Conservation (phyloP, 1,140 invertebrate genomes). For the Ooceraea biroi region DNA sequence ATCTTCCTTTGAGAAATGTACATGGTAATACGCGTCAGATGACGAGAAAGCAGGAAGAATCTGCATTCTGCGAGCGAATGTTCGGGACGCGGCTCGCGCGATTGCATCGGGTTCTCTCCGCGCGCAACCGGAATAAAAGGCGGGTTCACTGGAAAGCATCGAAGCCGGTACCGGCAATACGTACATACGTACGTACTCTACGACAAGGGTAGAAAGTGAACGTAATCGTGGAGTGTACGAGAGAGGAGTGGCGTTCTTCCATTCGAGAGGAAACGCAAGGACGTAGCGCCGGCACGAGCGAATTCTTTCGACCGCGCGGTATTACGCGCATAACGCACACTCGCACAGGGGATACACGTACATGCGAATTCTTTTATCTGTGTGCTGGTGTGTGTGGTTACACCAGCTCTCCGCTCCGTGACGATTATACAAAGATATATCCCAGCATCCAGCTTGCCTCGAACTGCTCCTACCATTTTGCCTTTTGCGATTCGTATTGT, state of each 20-base stretch:
- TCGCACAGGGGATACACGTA: too few species aligned
- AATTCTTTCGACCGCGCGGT: conserved; percentile 38
- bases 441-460: conserved; percentile 54
- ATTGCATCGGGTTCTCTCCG: background rate
- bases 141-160: conserved; percentile 38
- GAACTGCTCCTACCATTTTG: conserved; percentile 56
- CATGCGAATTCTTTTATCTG: conserved; percentile 45
- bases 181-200: conserved; percentile 37
- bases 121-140: conserved; percentile 48
- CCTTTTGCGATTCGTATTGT: conserved; percentile 49
- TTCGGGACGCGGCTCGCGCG: conserved; percentile 7
- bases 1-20: too few species aligned
- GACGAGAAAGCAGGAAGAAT: conserved; percentile 37
- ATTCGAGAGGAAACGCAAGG: conserved; percentile 77
- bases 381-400: conserved; percentile 17
- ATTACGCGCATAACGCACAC: background rate
- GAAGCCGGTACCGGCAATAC: conserved; percentile 30
- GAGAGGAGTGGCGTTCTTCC: conserved; percentile 70
- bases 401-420: conserved; percentile 47
- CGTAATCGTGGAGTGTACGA: conserved; percentile 68
- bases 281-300: conserved; percentile 61
- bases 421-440: conserved; percentile 56
- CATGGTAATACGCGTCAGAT: background rate
- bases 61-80: background rate
- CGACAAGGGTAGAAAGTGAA: conserved; percentile 69